phyloP scores from a whole-genome alignment of 2,797 vertebrate species.

The Aselliscus stoliczkanus region DNA sequence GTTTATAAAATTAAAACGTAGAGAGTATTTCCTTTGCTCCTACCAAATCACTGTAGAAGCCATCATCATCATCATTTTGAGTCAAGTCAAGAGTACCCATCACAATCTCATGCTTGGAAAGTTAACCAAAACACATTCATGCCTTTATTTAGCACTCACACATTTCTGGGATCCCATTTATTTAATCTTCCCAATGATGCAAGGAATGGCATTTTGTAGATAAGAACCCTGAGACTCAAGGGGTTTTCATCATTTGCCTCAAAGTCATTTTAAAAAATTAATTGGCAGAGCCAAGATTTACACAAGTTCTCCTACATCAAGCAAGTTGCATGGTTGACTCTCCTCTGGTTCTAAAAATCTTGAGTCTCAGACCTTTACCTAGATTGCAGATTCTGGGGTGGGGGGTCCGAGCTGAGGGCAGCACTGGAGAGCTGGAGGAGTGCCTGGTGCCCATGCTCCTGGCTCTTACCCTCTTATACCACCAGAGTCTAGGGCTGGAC shows the following conservation, averaged over 20 bases:
- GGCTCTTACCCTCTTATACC: neutral
- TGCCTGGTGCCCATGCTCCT: neutral
- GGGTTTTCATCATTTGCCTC: neutral
- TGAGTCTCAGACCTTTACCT: neutral
- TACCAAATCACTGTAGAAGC: neutral
- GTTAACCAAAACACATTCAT: neutral
- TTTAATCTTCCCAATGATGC: neutral
- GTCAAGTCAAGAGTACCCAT: neutral
- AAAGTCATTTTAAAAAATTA: neutral
- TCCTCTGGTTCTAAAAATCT: neutral
- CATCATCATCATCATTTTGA: neutral
- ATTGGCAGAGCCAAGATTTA: neutral
- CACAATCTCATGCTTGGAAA: neutral
- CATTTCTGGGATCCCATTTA: neutral
- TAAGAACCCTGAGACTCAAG: neutral
- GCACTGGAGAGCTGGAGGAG: neutral
- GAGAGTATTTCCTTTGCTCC: neutral
- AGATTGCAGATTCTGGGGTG: neutral
- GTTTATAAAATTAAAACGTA: neutral
- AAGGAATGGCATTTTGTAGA: neutral
- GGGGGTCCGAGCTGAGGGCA: neutral
- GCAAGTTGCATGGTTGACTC: neutral
- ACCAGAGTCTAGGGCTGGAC: neutral
- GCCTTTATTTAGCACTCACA: neutral
- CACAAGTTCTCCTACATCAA: neutral